Evolutionary conservation across 2,888 invertebrate species (phyloP), one percentile per base, ranked within the genome.

Genomic region (Eristalinus aeneus): DNA sequence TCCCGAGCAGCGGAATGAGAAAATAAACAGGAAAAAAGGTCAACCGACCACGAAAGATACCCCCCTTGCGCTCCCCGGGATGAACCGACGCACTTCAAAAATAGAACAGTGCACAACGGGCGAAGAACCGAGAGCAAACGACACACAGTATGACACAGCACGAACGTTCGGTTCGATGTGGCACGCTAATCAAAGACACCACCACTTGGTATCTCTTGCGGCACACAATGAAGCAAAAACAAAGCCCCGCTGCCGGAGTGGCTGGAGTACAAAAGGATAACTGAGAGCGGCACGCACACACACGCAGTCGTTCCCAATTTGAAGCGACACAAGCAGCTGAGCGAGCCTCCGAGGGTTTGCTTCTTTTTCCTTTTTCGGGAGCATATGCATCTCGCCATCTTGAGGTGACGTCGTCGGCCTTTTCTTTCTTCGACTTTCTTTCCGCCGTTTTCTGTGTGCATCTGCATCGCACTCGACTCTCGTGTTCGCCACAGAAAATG

Each of bases 311-410:
- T 69, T 76, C 67, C 80, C 84, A 85, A 80, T 80, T 80, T 75
- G 75, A 80, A 80, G 79, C 79, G 80, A 46, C 46, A 46, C 16
- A 72, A 76, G 75, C 84, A 85, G 75, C 84, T 85, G 78, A 81
- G 68, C 20, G 60, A 77, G 31, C 63, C 54, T 61, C 56, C 23
- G 56, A 23, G 56, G 23, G 56, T 23, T 56, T 71, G 64, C 71
- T 69, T 78, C 46, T 12, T 56, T 23, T 72, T 60, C 73, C 34
- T 78, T 27, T 79, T 79, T 75, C 60, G 54, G 79, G 65, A 65
- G 23, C 61, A 61, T 12, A 39, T n/a, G 6, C 8, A 46, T 46
- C 16, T 46, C 46, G 16, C 16, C 46, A 46, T 46, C 53, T 69
- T 68, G 68, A 73, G 64, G 78, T 84, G 81, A 76, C 75, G 64